Base-by-base conservation (phyloP, 2,888 invertebrate genomes). In the Lasiommata megera region DNA sequence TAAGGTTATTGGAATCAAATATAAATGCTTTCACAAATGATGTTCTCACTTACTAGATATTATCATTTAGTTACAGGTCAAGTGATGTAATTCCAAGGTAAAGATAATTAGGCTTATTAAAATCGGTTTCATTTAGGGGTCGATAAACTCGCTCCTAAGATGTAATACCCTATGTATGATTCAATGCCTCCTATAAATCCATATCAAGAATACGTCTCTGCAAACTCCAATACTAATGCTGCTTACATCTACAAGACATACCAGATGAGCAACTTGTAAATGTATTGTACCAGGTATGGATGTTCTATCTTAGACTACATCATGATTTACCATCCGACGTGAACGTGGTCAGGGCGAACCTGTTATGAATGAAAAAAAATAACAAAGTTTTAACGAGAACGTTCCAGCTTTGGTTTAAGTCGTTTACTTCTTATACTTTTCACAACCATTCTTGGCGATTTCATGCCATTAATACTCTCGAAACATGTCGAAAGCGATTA, bases 401-500 rank as follows among this genome's bases (percentile, higher is more conserved):
- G n/a, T 12, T 7, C 23, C n/a, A 23, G 23, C 23, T 17, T 12
- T 28, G 43, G 18, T 43, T 28, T n/a, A 6, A 43, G 23, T 43
- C 23, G 43, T 43, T 43, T 28, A 43, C n/a, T 23, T 43, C 23
- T 43, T 43, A 28, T 43, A 28, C 2, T 36, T 48, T 48, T 18
- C 23, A 37, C 18, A 48, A 18, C 36, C 43, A 56, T 53, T 60
- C 36, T 41, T 29, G 11, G 41, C 34, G 14, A 48, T 48, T 60
- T 60, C 12, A 46, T 43, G 29, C 31, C 41, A 51, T 60, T 60
- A 43, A 48, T 53, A 56, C 37, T 50, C 46, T 47, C 18, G n/a
- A 62, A 59, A 56, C 56, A 62, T 62, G 61, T 62, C 58, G 54
- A 62, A 60, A 62, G 47, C 59, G 56, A 59, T 62, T 59, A 62